Evolutionary conservation across 1,140 invertebrate species (phyloP).

Genomic region (Whitmania pigra): DNA sequence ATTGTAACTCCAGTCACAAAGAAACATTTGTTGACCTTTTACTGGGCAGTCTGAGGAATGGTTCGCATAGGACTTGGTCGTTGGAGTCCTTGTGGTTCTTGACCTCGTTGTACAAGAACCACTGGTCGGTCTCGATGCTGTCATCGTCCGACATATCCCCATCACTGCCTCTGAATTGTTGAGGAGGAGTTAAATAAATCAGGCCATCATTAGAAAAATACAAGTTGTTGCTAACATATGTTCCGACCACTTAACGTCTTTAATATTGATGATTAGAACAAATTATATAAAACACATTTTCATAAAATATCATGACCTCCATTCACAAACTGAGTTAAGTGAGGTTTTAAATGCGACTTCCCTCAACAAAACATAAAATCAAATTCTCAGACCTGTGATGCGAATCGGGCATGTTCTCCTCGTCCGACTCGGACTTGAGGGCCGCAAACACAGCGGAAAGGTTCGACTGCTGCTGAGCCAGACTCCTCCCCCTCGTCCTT

Average conservation of each 20-base stretch:
- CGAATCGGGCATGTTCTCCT: conserved; percentile 25
- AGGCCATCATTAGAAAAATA: background rate
- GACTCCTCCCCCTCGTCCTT: conserved; percentile 6
- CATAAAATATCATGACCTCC: too few species aligned
- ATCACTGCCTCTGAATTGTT: background rate
- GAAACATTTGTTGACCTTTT: conserved; percentile 42
- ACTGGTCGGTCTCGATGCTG: conserved; percentile 42
- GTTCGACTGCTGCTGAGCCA: conserved; percentile 32
- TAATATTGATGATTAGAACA: too few species aligned
- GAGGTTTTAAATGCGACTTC: too few species aligned
- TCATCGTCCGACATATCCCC: conserved; percentile 47
- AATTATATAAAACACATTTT: too few species aligned
- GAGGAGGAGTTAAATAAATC: background rate
- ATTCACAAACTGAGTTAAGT: too few species aligned
- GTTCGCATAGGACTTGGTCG: conserved; percentile 62
- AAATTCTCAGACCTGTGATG: background rate
- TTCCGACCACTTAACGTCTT: too few species aligned
- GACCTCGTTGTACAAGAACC: conserved; percentile 65
- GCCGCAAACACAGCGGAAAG: conserved; percentile 50
- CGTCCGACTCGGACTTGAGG: conserved; percentile 42
- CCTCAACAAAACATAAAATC: too few species aligned
- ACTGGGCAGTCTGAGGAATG: conserved; percentile 82
- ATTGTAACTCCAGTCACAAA: background rate
- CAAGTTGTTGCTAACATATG: background rate
- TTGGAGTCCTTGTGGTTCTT: conserved; percentile 55